Conservation (phyloP, 2,797 vertebrate species). For the Sebastes minor region DNA sequence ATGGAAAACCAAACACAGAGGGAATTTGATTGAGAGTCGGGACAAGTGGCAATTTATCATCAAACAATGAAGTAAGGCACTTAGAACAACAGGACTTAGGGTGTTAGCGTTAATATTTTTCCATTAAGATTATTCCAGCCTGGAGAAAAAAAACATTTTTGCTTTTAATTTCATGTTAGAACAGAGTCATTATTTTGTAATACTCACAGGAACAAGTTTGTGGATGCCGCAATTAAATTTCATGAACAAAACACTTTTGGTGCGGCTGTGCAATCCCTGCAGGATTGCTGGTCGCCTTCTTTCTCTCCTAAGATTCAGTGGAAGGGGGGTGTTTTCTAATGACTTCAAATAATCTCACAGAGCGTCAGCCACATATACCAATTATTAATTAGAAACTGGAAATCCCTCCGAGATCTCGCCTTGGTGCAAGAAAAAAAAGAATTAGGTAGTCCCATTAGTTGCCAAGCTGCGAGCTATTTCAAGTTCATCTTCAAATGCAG, state of each 20-base stretch:
- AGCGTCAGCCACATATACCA: conserved; percentile 70
- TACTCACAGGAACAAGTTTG: conserved; percentile 80
- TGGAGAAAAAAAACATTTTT: conserved; percentile 56
- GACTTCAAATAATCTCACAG: conserved; percentile 79
- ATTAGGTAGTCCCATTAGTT: conserved; percentile 18
- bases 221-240: conserved; percentile 85
- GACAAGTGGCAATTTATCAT: conserved; percentile 74
- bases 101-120: conserved; percentile 67
- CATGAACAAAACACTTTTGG: conserved; percentile 78
- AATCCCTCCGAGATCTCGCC: conserved; percentile 65
- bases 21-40: conserved; percentile 72
- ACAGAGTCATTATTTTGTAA: conserved; percentile 82
- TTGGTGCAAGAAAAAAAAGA: conserved; percentile 39
- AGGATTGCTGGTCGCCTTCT: conserved; percentile 63
- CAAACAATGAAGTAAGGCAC: conserved; percentile 68
- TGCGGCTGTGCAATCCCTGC: conserved; percentile 63
- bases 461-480: conserved; percentile 35
- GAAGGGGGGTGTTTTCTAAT: conserved; percentile 72
- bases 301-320: conserved; percentile 55
- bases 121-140: conserved; percentile 72
- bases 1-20: conserved; percentile 57
- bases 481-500: conserved; percentile 21
- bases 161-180: conserved; percentile 81
- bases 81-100: conserved; percentile 66
- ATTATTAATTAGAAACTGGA: conserved; percentile 81